phyloP scores from a whole-genome alignment of 1,140 invertebrate genomes.

The Penaeus japonicus region DNA sequence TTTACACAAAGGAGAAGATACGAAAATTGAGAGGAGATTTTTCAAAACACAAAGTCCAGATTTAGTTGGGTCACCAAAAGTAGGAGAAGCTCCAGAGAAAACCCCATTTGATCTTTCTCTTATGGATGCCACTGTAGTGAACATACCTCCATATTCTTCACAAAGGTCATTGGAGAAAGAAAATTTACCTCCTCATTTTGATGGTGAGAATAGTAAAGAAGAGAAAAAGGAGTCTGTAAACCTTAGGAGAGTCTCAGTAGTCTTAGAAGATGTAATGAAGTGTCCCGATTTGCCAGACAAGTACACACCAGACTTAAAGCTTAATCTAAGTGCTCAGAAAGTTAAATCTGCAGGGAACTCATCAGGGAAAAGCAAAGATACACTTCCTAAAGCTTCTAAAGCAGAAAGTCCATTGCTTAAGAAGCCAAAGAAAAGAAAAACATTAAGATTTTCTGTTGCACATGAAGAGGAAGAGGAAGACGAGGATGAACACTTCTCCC shows the following conservation, averaged over 20 bases:
- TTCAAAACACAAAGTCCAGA: slow-evolving; percentile 10
- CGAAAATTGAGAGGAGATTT: slow-evolving; percentile 23
- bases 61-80: not conserved
- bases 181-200: slow-evolving; percentile 30
- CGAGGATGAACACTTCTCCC: too few relatives aligned
- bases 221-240: not conserved
- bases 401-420: too few relatives aligned
- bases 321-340: too few relatives aligned
- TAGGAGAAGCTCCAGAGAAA: not conserved
- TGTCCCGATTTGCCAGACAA: too few relatives aligned
- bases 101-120: slow-evolving; percentile 42
- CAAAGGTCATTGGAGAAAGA: slow-evolving; percentile 32
- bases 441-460: too few relatives aligned
- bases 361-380: too few relatives aligned
- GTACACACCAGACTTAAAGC: too few relatives aligned
- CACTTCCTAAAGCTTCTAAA: too few relatives aligned
- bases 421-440: too few relatives aligned
- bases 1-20: not conserved
- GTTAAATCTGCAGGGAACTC: too few relatives aligned
- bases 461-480: too few relatives aligned
- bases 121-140: slow-evolving; percentile 14
- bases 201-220: not conserved
- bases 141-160: slow-evolving; percentile 18
- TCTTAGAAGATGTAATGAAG: slow-evolving; percentile 42
- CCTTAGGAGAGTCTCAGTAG: slow-evolving; percentile 24